A percentile compares a stretch with the other conserved stretches of the same genome.
These are phyloP conservation scores for Monodelphis domestica DNA, from an alignment of 2,797 vertebrate species.

Conservation along the genomic window DNA sequence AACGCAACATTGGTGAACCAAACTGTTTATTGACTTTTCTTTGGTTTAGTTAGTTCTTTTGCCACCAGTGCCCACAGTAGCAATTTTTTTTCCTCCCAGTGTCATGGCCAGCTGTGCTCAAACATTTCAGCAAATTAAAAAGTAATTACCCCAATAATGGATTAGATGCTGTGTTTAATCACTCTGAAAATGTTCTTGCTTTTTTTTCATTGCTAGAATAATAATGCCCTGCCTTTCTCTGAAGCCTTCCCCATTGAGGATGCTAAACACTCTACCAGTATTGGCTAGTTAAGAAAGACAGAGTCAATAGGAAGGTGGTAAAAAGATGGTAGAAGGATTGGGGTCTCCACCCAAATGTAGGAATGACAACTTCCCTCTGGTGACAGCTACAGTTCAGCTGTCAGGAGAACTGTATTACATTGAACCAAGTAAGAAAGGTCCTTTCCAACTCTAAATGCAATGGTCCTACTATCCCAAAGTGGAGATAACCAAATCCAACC, in stretches of 20 bases:
- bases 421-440: not conserved
- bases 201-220: constrained; percentile 61
- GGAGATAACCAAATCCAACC: not conserved
- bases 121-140: constrained; percentile 75
- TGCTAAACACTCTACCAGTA: not conserved
- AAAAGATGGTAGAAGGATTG: not conserved
- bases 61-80: constrained; percentile 47
- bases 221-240: constrained; percentile 51
- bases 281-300: constrained; percentile 5
- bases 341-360: not conserved
- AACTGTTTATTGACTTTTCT: constrained; percentile 2
- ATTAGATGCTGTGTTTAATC: constrained; percentile 72
- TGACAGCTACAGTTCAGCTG: not conserved
- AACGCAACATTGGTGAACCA: not conserved
- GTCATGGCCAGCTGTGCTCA: constrained; percentile 62
- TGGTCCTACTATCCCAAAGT: not conserved
- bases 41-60: constrained; percentile 44
- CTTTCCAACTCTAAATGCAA: not conserved
- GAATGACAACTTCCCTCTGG: not conserved
- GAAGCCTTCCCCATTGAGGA: not conserved
- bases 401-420: not conserved
- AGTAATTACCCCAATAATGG: constrained; percentile 73
- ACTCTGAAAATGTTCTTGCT: constrained; percentile 65
- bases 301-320: constrained; percentile 14
- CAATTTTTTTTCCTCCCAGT: constrained; percentile 10